Percentiles rank a stretch among this genome's conserved stretches.
Conservation (phyloP, 2,113 vertebrate genomes). For the Merops nubicus region DNA sequence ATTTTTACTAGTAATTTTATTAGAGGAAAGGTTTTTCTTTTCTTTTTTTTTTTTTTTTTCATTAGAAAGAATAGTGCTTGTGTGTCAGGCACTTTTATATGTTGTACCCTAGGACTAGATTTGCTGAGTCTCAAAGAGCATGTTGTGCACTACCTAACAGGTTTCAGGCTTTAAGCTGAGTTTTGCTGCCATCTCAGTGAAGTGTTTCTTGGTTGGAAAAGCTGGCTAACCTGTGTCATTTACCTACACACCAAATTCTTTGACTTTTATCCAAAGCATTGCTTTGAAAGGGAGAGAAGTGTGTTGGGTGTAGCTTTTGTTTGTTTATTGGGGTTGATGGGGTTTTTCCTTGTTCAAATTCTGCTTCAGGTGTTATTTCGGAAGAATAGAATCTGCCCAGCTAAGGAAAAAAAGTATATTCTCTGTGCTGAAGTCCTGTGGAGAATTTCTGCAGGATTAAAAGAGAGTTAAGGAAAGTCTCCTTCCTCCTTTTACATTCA, state of each 20-base stretch:
- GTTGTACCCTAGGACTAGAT: not conserved
- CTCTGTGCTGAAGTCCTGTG: not conserved
- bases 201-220: constrained; percentile 20
- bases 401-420: not conserved
- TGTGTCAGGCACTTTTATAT: not conserved
- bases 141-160: not conserved
- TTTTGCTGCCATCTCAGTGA: not conserved
- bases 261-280: not conserved
- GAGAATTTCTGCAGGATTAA: not conserved
- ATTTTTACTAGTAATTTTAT: constrained; percentile 48
- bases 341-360: not conserved
- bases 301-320: rapidly evolving
- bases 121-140: constrained; percentile 6
- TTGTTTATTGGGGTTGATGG: not conserved
- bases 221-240: not conserved
- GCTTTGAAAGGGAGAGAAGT: not conserved
- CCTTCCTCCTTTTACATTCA: not conserved
- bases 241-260: not conserved
- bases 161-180: not conserved
- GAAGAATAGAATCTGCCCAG: not conserved
- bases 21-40: not conserved
- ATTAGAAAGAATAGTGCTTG: not conserved
- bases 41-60: constrained; percentile 1
- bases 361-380: not conserved
- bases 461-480: not conserved